Evolutionary conservation across 2,113 vertebrate genomes (phyloP), one percentile per base, ranked within the genome.

Genomic region (Atractosteus spatula): DNA sequence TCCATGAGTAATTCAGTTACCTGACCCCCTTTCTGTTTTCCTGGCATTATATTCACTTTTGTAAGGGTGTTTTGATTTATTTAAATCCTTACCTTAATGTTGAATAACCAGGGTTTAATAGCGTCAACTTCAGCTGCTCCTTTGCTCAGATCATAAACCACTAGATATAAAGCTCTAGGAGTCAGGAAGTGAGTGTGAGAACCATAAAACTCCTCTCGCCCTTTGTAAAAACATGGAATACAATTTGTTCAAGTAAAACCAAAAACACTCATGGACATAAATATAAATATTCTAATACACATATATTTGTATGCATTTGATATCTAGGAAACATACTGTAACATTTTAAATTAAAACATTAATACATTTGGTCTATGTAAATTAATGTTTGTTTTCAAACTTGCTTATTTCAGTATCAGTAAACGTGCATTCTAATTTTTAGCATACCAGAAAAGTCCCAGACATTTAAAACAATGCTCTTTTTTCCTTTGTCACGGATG

Each of bases 61-160:
- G 12, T n/a, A 59, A 7, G 12, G n/a, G 14, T 4, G 14, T 29
- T 29, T 29, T 29, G 4, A 59, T 6, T 13, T 13, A 5, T 6
- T 59, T n/a, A 5, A 59, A 59, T 13, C 63, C 82, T 81, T 74
- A 97, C 97, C 87, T 99, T 99, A 81, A 99, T 97, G 82, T 97
- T 99, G 81, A 99, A 98, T 71, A 99, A 94, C 97, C 97, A 99
- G 0, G 94, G 96, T 76, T 97, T 99, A 83, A 99, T 93, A 41
- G 93, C 87, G 29, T 98, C 95, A 75, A 99, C 91, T 79, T 97
- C 94, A 42, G 88, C 79, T 69, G 85, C 85, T 74, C 96, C 97
- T 84, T 94, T 97, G 85, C 96, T 98, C 75, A 97, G 88, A 83
- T 99, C 90, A 75, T 95, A 99, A 57, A 99, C 95, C 62, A 96